A percentile compares a stretch with the other conserved stretches of the same genome.
Conservation (phyloP, 2,113 vertebrate species). For the Mormyrus iriodes region DNA sequence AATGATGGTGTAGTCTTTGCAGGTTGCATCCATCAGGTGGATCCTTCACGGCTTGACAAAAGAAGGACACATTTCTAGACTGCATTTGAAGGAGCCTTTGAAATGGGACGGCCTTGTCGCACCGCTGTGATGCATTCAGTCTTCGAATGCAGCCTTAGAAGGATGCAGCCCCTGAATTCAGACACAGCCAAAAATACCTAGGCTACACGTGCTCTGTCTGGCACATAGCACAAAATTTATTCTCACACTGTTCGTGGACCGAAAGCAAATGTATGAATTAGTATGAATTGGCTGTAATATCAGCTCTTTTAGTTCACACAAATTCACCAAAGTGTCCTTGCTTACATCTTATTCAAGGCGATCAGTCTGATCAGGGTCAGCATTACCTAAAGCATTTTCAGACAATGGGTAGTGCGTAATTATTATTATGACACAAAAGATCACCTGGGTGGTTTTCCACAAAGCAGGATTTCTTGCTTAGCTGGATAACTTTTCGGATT, state of each 20-base stretch:
- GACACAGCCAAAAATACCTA: not conserved
- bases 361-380: not conserved
- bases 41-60: not conserved
- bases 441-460: not conserved
- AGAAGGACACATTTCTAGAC: not conserved
- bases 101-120: not conserved
- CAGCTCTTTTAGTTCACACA: not conserved
- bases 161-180: not conserved
- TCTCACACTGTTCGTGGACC: not conserved
- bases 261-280: not conserved
- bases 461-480: not conserved
- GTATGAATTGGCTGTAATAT: not conserved
- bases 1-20: too few species aligned
- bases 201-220: not conserved
- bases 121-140: not conserved
- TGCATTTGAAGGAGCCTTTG: not conserved
- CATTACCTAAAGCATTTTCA: not conserved
- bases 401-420: not conserved
- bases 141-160: not conserved
- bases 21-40: not conserved
- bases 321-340: not conserved
- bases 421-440: not conserved
- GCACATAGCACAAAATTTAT: not conserved
- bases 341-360: not conserved
- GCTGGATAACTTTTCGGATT: not conserved